phyloP scores from a whole-genome alignment of 2,888 invertebrate species.

The Caprella mutica region DNA sequence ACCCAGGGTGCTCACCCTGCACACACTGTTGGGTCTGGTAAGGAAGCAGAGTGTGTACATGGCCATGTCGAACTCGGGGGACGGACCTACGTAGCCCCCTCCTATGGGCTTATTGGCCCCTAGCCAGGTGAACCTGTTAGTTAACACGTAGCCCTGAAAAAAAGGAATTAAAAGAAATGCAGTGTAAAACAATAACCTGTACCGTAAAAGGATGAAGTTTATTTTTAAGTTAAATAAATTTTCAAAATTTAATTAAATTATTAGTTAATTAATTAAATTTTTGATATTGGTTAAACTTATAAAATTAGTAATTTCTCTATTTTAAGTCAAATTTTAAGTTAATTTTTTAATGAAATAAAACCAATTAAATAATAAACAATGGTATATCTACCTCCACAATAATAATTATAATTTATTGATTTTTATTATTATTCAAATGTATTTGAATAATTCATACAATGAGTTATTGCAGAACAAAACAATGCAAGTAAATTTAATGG shows the following conservation, averaged over 20 bases:
- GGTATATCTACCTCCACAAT: too few relatives aligned
- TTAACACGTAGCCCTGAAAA: slow-evolving; percentile 2
- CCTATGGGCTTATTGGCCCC: slow-evolving; percentile 2
- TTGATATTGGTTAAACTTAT: not conserved
- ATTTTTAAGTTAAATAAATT: too few relatives aligned
- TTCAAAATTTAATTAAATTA: not conserved
- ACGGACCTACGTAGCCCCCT: slow-evolving; percentile 4
- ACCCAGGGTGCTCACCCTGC: not conserved
- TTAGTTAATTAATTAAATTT: not conserved
- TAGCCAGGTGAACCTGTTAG: slow-evolving; percentile 5
- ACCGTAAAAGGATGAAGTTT: too few relatives aligned
- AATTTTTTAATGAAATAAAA: too few relatives aligned
- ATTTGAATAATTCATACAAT: not conserved
- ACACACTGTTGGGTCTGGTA: not conserved
- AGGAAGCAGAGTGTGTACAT: slow-evolving; percentile 10
- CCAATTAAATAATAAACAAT: too few relatives aligned
- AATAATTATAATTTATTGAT: not conserved
- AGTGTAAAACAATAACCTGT: too few relatives aligned
- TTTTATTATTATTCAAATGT: not conserved
- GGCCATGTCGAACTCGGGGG: slow-evolving; percentile 13
- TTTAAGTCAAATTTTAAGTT: too few relatives aligned
- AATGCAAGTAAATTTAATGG: too few relatives aligned
- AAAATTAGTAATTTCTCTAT: not conserved
- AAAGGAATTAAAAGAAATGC: too few relatives aligned
- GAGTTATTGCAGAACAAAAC: too few relatives aligned